Evolutionary conservation across 1,140 invertebrate species (phyloP).

Genomic region (Hylaeus anthracinus): DNA sequence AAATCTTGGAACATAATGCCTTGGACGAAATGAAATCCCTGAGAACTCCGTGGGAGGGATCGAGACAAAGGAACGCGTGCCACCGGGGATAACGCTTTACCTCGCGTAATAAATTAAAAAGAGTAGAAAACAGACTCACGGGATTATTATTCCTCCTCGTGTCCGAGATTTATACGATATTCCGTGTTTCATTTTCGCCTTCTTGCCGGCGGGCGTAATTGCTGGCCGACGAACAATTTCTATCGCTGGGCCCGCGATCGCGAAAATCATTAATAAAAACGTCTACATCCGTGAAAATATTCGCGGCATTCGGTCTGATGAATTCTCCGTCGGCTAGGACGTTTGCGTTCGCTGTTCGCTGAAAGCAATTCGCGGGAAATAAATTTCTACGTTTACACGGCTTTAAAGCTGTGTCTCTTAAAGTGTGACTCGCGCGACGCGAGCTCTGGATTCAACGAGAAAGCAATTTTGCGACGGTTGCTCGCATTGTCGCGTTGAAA

Average conservation of each 20-base stretch:
- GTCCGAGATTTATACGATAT: conserved; percentile 40
- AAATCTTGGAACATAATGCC: conserved; percentile 8
- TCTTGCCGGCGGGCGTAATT: conserved; percentile 34
- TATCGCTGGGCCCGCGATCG: conserved; percentile 16
- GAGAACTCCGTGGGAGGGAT: background rate
- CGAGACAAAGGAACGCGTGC: conserved; percentile 27
- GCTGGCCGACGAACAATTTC: conserved; percentile 26
- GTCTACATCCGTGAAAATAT: background rate
- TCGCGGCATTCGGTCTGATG: background rate
- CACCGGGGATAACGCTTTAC: background rate
- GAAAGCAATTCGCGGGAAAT: conserved; percentile 1
- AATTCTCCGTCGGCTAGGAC: background rate
- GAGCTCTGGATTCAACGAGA: background rate
- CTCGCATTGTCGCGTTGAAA: background rate
- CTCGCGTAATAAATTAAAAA: conserved; percentile 47
- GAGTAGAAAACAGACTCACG: conserved; percentile 38
- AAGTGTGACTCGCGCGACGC: background rate
- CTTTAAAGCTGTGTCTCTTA: background rate
- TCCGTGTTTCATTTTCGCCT: conserved; percentile 35
- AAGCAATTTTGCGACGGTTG: background rate
- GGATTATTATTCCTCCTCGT: conserved; percentile 40
- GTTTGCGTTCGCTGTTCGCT: too few relatives aligned
- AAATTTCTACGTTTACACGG: background rate
- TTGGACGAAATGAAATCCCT: conserved; percentile 28
- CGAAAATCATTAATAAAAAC: conserved; percentile 32